Conservation (phyloP, 30 jellyfish, hydroid and myxozoan genomes). For the Aurelia sp. region DNA sequence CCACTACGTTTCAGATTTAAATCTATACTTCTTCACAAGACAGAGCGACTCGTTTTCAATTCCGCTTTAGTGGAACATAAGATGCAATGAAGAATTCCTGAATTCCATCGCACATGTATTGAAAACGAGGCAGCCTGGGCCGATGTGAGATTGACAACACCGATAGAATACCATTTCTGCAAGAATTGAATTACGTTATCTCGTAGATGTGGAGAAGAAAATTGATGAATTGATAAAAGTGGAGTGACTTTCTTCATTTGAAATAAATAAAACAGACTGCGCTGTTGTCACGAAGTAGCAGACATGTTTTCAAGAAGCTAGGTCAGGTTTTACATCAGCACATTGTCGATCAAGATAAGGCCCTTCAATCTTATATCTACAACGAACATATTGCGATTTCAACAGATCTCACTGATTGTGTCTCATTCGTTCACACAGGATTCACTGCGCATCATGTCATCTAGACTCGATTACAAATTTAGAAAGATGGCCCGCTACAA, state of each 20-base stretch:
- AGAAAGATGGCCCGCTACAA: conserved; percentile 20
- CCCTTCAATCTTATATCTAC: conserved; percentile 22
- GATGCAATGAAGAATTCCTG: too few relatives aligned
- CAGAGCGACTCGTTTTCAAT: too few relatives aligned
- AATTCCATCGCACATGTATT: too few relatives aligned
- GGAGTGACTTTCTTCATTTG: background rate
- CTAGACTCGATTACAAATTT: conserved; percentile 35
- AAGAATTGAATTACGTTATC: too few relatives aligned
- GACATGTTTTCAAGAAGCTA: conserved; percentile 5
- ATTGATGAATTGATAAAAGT: too few relatives aligned
- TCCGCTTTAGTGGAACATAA: too few relatives aligned
- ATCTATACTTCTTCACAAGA: too few relatives aligned
- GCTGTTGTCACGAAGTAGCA: background rate
- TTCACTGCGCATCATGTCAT: conserved; percentile 9
- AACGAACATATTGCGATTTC: conserved; percentile 50
- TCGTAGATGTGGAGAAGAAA: too few relatives aligned
- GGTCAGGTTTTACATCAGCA: conserved; percentile 19
- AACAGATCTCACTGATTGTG: conserved; percentile 21
- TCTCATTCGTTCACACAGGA: conserved; percentile 16
- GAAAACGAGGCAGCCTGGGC: too few relatives aligned
- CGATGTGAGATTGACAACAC: too few relatives aligned
- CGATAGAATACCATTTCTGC: too few relatives aligned
- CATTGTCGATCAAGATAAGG: conserved; percentile 25
- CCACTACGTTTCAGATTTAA: too few relatives aligned
- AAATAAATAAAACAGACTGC: background rate